phyloP scores from a whole-genome alignment of 2,113 vertebrate genomes.

The Nothoprocta pentlandii region DNA sequence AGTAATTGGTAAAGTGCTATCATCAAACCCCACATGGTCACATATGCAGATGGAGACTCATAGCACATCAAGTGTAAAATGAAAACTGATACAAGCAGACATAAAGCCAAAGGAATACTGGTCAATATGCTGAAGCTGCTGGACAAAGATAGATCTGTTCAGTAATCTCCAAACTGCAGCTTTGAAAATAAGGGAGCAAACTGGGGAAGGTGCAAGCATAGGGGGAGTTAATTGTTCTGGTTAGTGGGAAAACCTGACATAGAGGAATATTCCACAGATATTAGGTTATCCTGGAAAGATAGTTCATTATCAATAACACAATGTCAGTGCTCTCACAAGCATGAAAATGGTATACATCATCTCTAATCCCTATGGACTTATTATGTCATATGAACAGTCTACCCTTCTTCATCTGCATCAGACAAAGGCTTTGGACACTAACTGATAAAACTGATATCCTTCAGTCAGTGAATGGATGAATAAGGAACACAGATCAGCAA shows the following conservation, averaged over 20 bases:
- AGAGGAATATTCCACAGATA: slow-evolving; percentile 29
- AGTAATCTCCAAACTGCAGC: background rate
- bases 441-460: background rate
- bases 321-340: slow-evolving; percentile 47
- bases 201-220: too few relatives aligned
- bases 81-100: slow-evolving; percentile 27
- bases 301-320: slow-evolving; percentile 28
- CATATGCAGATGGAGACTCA: slow-evolving; percentile 57
- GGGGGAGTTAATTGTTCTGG: background rate
- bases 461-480: slow-evolving; percentile 7
- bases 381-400: background rate
- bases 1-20: slow-evolving; percentile 70
- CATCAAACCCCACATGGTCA: slow-evolving; percentile 60
- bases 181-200: slow-evolving; percentile 23
- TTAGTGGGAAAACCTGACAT: background rate
- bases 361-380: slow-evolving; percentile 47
- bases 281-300: slow-evolving; percentile 39
- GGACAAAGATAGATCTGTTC: background rate
- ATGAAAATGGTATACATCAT: slow-evolving; percentile 54
- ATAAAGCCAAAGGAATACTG: slow-evolving; percentile 31
- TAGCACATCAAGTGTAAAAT: slow-evolving; percentile 61
- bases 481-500: background rate
- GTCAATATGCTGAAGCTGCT: slow-evolving; percentile 41
- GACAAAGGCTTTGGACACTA: background rate
- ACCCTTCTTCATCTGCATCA: slow-evolving; percentile 18